Evolutionary conservation across 2,888 invertebrate genomes (phyloP), one percentile per base, ranked within the genome.

Genomic region (Trachelus iudaicus): DNA sequence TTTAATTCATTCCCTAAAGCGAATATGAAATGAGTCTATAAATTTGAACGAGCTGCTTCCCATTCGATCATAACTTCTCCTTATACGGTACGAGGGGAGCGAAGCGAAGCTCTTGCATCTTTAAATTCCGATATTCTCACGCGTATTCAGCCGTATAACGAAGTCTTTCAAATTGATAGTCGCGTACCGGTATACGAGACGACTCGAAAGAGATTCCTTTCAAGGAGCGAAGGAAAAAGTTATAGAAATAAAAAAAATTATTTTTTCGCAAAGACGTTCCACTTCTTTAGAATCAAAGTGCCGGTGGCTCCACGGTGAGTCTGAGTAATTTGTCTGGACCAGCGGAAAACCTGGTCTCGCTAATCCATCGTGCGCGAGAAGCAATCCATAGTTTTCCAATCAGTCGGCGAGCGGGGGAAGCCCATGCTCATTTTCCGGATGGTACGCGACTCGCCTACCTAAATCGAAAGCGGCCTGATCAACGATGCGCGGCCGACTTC

Each of bases 331-430:
- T 71, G 71, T 71, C 71, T 71, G 34, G 33, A 71, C n/a, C 31
- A 34, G 13, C 3, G 15, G 2, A 6, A 23, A 34, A 31, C 31
- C 33, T 31, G 33, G 31, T 71, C 31, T 13, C 71, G 33, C 30
- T 79, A 82, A 88, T 88, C 85, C 84, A 85, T 88, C 85, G 82
- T 83, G 81, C 83, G 83, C 84, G 83, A 85, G 87, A 89, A 88
- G 88, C 87, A 89, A 89, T 89, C 86, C 87, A 85, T 89, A 87
- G 89, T 89, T 89, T 89, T 89, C 88, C 89, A 89, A 89, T 89
- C 88, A 88, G 89, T 82, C 83, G 83, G 69, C 69, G 75, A 79
- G 6, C 79, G 85, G 83, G 85, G 83, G 83, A 85, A 84, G 85
- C 83, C 83, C 83, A 83, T 84, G 85, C 86, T 88, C 87, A 88